Evolutionary conservation across 2,888 invertebrate species (phyloP), one percentile per base, ranked within the genome.

Genomic region (Saturnia japonica): DNA sequence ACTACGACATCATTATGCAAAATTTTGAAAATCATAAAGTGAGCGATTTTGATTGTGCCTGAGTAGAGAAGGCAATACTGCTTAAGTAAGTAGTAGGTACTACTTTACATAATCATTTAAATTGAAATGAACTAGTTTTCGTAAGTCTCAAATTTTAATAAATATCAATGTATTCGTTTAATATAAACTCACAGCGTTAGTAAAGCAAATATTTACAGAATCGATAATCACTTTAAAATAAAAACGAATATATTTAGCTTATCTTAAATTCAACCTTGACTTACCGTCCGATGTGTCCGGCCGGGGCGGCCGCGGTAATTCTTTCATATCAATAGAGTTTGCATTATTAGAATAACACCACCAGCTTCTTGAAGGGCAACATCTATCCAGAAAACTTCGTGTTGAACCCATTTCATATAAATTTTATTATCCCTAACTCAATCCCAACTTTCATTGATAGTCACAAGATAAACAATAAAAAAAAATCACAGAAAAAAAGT

Each of bases 221-320:
- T 28, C 25, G 14, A 45, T 45, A 22, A 75, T 82, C 81, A 82
- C 80, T 80, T 83, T 81, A 82, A 70, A 54, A 40, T 72, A 51
- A 67, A 70, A 70, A 45, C 9, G 60, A 47, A 19, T 62, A 28
- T 67, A 69, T 69, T 72, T 67, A 47, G 72, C 57, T 62, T 75
- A 73, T 71, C 62, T 64, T 34, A 43, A 42, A 45, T 42, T 68
- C 71, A 28, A 57, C 83, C 82, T 82, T 84, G 82, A 88, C 90
- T 82, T 88, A 91, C 91, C 88, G 74, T 82, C 85, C n/a, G 88
- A 85, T 68, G 74, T 74, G 71, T 86, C 87, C 75, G 88, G 79
- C 69, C 79, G 82, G 9, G 90, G 92, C 47, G 93, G 93, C 71
- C 91, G 84, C 34, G 93, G 93, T 71, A 93, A 74, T 71, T 90